A percentile compares a stretch with the other conserved stretches of the same genome.
Conservation (phyloP, 1,140 invertebrate species). For the Olivierus martensii region DNA sequence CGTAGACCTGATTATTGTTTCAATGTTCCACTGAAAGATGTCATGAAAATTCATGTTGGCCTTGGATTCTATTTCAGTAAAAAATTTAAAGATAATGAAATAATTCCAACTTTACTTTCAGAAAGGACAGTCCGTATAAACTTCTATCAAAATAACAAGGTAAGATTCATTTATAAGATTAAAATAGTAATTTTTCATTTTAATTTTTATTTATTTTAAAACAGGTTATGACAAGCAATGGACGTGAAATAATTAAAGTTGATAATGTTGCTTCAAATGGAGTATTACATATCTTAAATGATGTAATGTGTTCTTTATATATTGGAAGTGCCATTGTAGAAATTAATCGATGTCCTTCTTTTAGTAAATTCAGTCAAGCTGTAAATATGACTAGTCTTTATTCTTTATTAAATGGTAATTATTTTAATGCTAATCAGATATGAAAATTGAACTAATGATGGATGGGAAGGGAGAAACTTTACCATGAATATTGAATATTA, state of each 20-base stretch:
- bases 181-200: too few species aligned
- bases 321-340: not conserved
- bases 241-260: not conserved
- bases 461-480: too few species aligned
- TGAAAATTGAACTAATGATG: too few species aligned
- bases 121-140: not conserved
- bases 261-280: constrained; percentile 1
- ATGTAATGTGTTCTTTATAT: not conserved
- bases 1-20: not conserved
- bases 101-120: not conserved
- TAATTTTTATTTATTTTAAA: too few species aligned
- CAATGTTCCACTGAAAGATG: not conserved
- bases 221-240: not conserved
- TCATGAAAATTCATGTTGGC: not conserved
- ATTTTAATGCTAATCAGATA: too few species aligned
- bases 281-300: not conserved
- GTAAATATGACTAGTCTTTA: not conserved
- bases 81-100: not conserved
- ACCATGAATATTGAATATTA: too few species aligned
- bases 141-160: not conserved
- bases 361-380: not conserved
- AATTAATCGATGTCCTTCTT: not conserved
- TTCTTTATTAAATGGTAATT: not conserved
- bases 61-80: not conserved
- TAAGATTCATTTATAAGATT: too few species aligned